Evolutionary conservation across 1,140 invertebrate species (phyloP).

Genomic region (Hestina assimilis): DNA sequence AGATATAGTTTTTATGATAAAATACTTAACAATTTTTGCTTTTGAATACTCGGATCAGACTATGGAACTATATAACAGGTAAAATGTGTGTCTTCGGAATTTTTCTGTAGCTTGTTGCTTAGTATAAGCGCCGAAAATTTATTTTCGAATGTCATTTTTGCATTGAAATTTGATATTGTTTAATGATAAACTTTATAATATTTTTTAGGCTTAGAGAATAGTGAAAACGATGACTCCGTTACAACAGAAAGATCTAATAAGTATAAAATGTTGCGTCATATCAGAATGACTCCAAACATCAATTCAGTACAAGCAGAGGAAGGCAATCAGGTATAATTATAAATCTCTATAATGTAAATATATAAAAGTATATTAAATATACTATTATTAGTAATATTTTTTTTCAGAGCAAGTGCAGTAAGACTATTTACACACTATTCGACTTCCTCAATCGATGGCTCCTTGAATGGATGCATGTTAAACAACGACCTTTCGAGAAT

Average conservation of each 20-base stretch:
- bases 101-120: too few species aligned
- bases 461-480: constrained; percentile 79
- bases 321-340: constrained; percentile 55
- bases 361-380: neutral
- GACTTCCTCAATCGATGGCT: constrained; percentile 88
- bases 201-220: constrained; percentile 5
- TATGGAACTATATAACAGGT: too few species aligned
- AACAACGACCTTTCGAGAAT: constrained; percentile 57
- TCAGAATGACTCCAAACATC: constrained; percentile 61
- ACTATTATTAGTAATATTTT: neutral
- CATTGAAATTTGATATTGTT: too few species aligned
- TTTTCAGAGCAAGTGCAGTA: constrained; percentile 78
- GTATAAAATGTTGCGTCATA: constrained; percentile 61
- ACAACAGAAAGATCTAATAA: constrained; percentile 42
- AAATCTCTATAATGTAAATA: neutral
- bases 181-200: too few species aligned
- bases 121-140: too few species aligned
- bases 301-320: constrained; percentile 58
- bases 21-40: too few species aligned
- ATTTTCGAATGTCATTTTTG: too few species aligned
- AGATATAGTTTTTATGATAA: too few species aligned
- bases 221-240: neutral
- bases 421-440: constrained; percentile 84
- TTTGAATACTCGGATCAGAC: too few species aligned
- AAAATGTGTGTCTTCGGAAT: too few species aligned